Conservation (phyloP, 2,113 vertebrate genomes). For the Ploceus nigricollis region DNA sequence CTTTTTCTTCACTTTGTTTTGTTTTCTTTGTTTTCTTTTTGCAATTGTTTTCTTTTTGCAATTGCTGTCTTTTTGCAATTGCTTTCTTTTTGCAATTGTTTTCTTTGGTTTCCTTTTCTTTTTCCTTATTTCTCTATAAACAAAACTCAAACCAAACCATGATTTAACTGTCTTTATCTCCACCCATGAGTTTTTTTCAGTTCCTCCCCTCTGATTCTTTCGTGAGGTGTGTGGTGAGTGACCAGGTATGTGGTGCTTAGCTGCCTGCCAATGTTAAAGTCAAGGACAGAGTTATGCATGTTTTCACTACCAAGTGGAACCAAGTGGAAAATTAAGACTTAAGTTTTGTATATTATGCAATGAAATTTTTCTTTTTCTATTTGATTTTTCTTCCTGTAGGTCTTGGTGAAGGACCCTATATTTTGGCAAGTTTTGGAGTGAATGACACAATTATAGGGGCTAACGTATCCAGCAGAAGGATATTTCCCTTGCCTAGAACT, state of each 20-base stretch:
- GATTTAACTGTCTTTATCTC: background rate
- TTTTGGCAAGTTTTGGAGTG: conserved; percentile 82
- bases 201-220: background rate
- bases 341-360: background rate
- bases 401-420: conserved; percentile 91
- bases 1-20: background rate
- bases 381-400: conserved; percentile 69
- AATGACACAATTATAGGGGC: conserved; percentile 87
- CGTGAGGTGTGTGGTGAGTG: rapidly evolving
- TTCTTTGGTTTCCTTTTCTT: background rate
- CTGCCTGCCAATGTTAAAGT: background rate
- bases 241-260: background rate
- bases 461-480: conserved; percentile 83
- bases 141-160: background rate
- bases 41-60: background rate
- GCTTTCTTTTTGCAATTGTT: too few relatives aligned
- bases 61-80: background rate
- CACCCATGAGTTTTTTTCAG: background rate
- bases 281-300: background rate
- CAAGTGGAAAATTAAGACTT: background rate
- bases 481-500: conserved; percentile 84
- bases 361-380: background rate
- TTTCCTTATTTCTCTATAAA: background rate
- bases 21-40: background rate
- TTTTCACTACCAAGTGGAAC: background rate